Evolutionary conservation across 2,888 invertebrate genomes (phyloP).

Genomic region (Troglohyphantes excavatus): DNA sequence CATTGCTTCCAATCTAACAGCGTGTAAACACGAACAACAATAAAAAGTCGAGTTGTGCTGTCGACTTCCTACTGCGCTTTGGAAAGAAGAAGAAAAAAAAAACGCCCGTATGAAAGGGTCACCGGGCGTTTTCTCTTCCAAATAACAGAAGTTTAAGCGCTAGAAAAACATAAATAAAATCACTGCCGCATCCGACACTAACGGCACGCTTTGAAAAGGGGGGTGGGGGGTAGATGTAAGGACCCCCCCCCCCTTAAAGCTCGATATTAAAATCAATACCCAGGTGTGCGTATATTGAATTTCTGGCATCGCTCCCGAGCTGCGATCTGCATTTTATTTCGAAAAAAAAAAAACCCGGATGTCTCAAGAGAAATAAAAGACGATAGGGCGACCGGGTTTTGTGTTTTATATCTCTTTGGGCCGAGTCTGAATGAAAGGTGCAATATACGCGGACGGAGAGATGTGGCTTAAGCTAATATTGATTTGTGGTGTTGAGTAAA

Average conservation of each 20-base stretch:
- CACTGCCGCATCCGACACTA: conserved; percentile 23
- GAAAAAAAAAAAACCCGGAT: conserved; percentile 16
- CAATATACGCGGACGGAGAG: not conserved
- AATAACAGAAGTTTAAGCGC: not conserved
- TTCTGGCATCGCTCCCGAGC: conserved; percentile 53
- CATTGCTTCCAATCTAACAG: not conserved
- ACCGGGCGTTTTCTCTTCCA: not conserved
- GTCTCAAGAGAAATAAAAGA: conserved; percentile 12
- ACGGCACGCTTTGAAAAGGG: conserved; percentile 4
- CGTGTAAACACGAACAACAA: not conserved
- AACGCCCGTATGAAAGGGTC: not conserved
- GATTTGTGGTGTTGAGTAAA: not conserved
- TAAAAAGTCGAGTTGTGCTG: not conserved
- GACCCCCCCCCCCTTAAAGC: not conserved
- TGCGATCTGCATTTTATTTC: conserved; percentile 39
- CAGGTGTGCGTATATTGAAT: conserved; percentile 52
- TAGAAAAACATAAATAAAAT: conserved; percentile 17
- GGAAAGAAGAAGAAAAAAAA: not conserved
- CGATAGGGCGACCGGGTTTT: not conserved
- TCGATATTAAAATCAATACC: conserved; percentile 56
- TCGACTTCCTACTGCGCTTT: conserved; percentile 2
- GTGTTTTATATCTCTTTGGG: not conserved
- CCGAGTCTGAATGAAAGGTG: conserved; percentile 4
- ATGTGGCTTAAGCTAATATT: not conserved
- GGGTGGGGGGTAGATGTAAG: not conserved